These are phyloP conservation scores for Ceratotherium simum DNA, from an alignment of 2,113 vertebrate species.

Conservation along the genomic window DNA sequence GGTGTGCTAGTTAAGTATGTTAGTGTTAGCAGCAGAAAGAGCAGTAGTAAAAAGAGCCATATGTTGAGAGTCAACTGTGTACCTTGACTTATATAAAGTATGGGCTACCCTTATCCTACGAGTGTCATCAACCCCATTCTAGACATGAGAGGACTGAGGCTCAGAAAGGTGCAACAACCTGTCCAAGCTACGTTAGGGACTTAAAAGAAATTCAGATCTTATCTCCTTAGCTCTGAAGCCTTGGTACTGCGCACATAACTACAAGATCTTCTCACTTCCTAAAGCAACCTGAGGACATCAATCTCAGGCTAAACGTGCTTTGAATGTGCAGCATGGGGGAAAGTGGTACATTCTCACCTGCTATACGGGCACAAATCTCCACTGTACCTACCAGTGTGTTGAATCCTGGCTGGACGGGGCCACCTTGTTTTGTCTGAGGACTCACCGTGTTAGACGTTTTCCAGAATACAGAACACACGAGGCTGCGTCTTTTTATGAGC, in stretches of 20 bases:
- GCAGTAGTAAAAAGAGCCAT: neutral
- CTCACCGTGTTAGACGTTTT: neutral
- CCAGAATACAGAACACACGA: neutral
- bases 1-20: accelerated
- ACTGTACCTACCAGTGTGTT: neutral
- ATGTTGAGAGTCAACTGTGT: neutral
- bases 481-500: slow-evolving; percentile 5
- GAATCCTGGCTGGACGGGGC: neutral
- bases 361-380: neutral
- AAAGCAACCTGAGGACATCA: neutral
- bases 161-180: neutral
- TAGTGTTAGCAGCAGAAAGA: accelerated
- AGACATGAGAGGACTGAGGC: neutral
- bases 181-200: neutral
- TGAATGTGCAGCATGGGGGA: neutral
- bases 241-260: neutral
- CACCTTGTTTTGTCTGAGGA: neutral
- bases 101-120: too few species aligned
- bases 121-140: neutral
- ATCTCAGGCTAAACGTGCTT: neutral
- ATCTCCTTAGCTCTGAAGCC: neutral
- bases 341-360: neutral
- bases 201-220: neutral
- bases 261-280: neutral
- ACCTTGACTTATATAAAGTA: neutral